Evolutionary conservation across 2,888 invertebrate species (phyloP).

Genomic region (Lymantria monacha): DNA sequence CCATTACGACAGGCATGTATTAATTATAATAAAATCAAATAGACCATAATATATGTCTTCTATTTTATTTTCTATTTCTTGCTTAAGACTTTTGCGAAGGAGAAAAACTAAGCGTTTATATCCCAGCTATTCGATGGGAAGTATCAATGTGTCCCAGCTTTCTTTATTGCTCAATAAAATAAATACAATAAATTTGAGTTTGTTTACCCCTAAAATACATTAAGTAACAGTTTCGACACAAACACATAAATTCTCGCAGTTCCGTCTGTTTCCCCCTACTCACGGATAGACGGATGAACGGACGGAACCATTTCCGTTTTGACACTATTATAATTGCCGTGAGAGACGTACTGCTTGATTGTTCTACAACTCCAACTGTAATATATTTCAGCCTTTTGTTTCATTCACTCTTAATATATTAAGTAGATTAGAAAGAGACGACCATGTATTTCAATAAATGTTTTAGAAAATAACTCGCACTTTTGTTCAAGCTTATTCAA

Average conservation of each 20-base stretch:
- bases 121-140: slow-evolving; percentile 6
- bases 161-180: slow-evolving; percentile 26
- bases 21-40: too few relatives aligned
- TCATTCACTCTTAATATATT: slow-evolving; percentile 10
- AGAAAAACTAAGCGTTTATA: neutral
- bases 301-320: slow-evolving; percentile 69
- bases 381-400: neutral
- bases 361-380: slow-evolving; percentile 35
- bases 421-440: too few relatives aligned
- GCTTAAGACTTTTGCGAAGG: too few relatives aligned
- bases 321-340: slow-evolving; percentile 67
- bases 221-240: slow-evolving; percentile 30
- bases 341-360: slow-evolving; percentile 49
- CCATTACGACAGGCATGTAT: too few relatives aligned
- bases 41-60: too few relatives aligned
- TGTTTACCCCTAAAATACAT: slow-evolving; percentile 27
- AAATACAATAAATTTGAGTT: slow-evolving; percentile 27
- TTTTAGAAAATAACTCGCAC: too few relatives aligned
- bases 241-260: slow-evolving; percentile 42
- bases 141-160: slow-evolving; percentile 9
- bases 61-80: too few relatives aligned
- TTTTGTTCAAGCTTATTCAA: too few relatives aligned
- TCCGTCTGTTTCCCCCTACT: slow-evolving; percentile 35
- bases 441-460: too few relatives aligned
- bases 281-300: slow-evolving; percentile 21